Percentiles rank a stretch among this genome's conserved stretches.
Evolutionary conservation across 2,797 vertebrate species (phyloP).

Genomic region (Natrix natrix): DNA sequence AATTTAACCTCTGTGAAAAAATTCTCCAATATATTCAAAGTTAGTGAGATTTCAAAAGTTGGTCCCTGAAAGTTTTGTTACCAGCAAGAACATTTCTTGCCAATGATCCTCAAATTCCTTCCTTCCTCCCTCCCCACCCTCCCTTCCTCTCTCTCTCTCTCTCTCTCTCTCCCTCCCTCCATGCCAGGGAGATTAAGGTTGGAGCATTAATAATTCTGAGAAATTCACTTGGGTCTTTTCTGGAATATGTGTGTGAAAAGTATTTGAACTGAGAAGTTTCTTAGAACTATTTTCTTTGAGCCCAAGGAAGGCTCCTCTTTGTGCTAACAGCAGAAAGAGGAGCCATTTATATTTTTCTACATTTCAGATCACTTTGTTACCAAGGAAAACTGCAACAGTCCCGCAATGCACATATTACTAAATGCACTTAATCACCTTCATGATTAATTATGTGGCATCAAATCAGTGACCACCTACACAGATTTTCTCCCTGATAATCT

Average conservation of each 20-base stretch:
- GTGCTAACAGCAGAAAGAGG: not conserved
- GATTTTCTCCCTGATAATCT: not conserved
- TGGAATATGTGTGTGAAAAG: not conserved
- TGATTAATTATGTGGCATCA: not conserved
- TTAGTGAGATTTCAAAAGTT: not conserved
- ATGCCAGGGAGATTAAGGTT: not conserved
- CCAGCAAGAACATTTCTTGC: not conserved
- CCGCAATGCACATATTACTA: not conserved
- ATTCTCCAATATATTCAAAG: not conserved
- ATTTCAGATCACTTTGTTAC: not conserved
- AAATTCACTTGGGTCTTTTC: not conserved
- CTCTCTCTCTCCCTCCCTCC: no score
- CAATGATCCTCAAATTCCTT: not conserved
- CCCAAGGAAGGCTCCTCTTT: not conserved
- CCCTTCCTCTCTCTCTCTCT: no score
- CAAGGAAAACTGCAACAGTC: not conserved
- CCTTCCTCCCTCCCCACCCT: no score
- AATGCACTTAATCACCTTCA: not conserved
- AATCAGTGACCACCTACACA: not conserved
- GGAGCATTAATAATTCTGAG: not conserved
- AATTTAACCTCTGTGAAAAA: not conserved
- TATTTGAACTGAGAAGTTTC: not conserved
- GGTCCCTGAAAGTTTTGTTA: not conserved
- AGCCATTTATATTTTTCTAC: not conserved
- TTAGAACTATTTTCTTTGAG: not conserved